phyloP scores from a whole-genome alignment of 2,888 invertebrate species.

The Rhorus exstirpatorius region DNA sequence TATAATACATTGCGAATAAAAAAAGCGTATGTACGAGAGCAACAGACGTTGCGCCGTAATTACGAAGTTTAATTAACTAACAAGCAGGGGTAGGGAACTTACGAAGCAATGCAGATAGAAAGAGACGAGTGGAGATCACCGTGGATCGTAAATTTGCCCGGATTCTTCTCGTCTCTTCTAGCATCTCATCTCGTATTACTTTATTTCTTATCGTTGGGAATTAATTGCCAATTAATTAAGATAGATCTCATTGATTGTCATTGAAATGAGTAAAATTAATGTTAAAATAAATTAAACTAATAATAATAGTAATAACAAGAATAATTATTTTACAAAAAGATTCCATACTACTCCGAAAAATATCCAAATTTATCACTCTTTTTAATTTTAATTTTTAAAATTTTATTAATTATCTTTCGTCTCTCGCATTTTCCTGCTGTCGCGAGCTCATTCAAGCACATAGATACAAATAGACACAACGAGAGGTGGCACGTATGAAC shows the following conservation, averaged over 20 bases:
- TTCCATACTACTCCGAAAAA: not conserved
- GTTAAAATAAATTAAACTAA: not conserved
- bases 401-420: no score
- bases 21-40: conserved; percentile 18
- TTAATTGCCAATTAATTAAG: conserved; percentile 24
- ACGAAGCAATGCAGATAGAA: conserved; percentile 25
- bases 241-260: conserved; percentile 2
- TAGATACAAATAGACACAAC: not conserved
- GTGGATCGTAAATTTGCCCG: conserved; percentile 8
- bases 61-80: conserved; percentile 82
- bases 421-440: no score
- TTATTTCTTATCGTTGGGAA: conserved; percentile 7
- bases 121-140: not conserved
- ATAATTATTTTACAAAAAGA: not conserved
- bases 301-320: not conserved
- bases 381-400: no score
- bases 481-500: conserved; percentile 20
- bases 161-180: conserved; percentile 37
- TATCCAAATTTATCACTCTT: not conserved
- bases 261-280: not conserved
- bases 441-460: not conserved
- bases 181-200: no score
- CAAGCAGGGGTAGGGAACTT: conserved; percentile 74
- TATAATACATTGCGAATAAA: no score
- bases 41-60: conserved; percentile 74